Evolutionary conservation across 1,140 invertebrate species (phyloP), one percentile per base, ranked within the genome.

Genomic region (Megathymus violae): DNA sequence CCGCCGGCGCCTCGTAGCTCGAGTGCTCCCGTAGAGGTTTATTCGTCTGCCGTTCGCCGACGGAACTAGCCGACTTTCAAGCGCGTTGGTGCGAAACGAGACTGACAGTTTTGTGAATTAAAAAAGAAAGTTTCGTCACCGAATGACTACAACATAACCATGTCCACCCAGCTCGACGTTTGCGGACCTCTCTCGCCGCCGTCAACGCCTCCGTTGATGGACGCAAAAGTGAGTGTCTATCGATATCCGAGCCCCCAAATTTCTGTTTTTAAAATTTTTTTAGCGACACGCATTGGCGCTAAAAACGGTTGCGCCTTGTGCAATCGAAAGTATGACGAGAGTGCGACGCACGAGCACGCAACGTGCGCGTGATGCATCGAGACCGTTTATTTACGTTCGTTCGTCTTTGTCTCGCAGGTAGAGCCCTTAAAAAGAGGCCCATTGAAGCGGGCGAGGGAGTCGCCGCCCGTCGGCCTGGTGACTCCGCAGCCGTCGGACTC

Each of bases 401-500:
- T 54, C 78, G 71, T 88, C 78, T 84, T 88, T 88, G 80, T 91
- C 79, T 78, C 77, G 44, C 88, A 92, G 91, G 80, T 91, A 34
- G 88, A 91, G 76, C 83, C 88, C 64, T 51, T 82, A 74, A 84
- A 88, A 75, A 85, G 85, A 64, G 77, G 77, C 41, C 83, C 82
- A 4, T 60, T 81, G 59, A 91, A 92, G 76, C 82, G 85, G 3
- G 77, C 69, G 31, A 64, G 71, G 14, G 81, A 84, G 66, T 79
- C 76, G 1, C 74, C 74, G 25, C 79, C 78, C 22, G 60, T 73
- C 11, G 85, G 85, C n/a, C 76, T 88, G 48, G 89, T 93, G 31
- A 93, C 93, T 0, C 93, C 93, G 0, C 93, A 93, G 70, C 92
- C 92, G 9, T 93, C 93, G 0, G 93, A 93, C 71, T 93, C 93